Percentiles rank a stretch among this genome's conserved stretches.
Evolutionary conservation across 2,797 vertebrate species (phyloP).

Genomic region (Labeo calbasu): DNA sequence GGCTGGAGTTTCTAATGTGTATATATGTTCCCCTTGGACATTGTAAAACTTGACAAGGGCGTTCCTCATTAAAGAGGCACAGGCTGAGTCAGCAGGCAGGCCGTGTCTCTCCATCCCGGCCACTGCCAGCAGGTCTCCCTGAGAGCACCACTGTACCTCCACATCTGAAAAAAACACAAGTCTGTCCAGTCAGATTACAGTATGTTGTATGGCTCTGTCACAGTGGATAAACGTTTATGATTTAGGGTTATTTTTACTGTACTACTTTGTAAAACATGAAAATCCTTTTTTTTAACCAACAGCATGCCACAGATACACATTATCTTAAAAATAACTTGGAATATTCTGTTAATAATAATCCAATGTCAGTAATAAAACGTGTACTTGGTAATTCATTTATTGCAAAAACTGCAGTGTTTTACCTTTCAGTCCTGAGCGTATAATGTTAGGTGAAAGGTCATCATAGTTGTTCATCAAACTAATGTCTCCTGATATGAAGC

Average conservation of each 20-base stretch:
- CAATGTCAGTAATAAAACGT: not conserved
- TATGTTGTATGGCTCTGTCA: not conserved
- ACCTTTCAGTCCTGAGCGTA: conserved; percentile 97
- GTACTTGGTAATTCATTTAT: not conserved
- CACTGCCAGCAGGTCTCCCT: conserved; percentile 95
- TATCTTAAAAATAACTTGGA: not conserved
- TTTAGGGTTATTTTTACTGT: not conserved
- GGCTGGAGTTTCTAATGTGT: conserved; percentile 95
- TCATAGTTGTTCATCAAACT: conserved; percentile 99
- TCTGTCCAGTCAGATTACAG: not conserved
- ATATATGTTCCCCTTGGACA: conserved; percentile 93
- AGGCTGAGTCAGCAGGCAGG: conserved; percentile 83
- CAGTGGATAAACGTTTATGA: not conserved
- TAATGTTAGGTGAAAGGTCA: conserved; percentile 93
- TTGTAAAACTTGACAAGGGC: conserved; percentile 97
- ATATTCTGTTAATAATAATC: not conserved
- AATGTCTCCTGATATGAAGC: conserved; percentile 98
- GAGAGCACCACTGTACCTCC: conserved; percentile 97
- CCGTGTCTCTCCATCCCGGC: conserved; percentile 93
- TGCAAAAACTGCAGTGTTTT: conserved; percentile 50
- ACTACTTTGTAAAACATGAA: not conserved
- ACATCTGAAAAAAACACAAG: conserved; percentile 82
- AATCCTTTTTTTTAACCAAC: not conserved
- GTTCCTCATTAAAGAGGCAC: conserved; percentile 83
- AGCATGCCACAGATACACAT: not conserved